phyloP scores from a whole-genome alignment of 2,113 vertebrate species.

The Catagonus wagneri region DNA sequence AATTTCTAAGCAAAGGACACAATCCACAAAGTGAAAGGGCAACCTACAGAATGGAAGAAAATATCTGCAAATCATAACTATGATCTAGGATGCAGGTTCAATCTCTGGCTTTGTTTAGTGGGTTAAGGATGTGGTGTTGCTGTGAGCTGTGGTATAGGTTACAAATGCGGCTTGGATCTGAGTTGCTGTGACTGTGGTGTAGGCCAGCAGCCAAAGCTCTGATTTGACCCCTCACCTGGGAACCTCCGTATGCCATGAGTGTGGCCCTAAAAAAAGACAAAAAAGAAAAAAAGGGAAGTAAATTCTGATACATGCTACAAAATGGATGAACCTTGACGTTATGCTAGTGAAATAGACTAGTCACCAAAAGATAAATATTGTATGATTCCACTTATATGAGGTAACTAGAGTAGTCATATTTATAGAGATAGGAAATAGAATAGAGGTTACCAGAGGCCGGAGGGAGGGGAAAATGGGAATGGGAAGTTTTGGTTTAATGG shows the following conservation, averaged over 20 bases:
- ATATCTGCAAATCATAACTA: not conserved
- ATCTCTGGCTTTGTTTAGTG: no score
- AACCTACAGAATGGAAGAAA: not conserved
- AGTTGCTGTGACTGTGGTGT: no score
- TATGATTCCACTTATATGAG: not conserved
- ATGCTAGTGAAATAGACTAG: not conserved
- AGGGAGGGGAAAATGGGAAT: not conserved
- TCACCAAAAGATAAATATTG: not conserved
- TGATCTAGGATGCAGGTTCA: no score
- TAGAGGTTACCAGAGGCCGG: not conserved
- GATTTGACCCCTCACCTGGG: no score
- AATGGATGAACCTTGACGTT: not conserved
- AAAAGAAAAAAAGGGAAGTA: not conserved
- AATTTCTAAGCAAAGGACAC: not conserved
- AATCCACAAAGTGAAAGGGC: not conserved
- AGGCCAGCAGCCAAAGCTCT: no score
- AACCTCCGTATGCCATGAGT: no score
- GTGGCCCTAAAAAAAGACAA: no score
- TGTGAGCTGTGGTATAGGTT: no score
- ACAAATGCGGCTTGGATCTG: no score
- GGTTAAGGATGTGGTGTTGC: no score
- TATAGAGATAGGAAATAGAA: not conserved
- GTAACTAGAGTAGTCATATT: not conserved
- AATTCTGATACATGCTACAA: not conserved
- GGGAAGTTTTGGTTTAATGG: not conserved